These are phyloP conservation scores for Pterocles burchelli DNA, from an alignment of 2,113 vertebrate species.

Conservation along the genomic window DNA sequence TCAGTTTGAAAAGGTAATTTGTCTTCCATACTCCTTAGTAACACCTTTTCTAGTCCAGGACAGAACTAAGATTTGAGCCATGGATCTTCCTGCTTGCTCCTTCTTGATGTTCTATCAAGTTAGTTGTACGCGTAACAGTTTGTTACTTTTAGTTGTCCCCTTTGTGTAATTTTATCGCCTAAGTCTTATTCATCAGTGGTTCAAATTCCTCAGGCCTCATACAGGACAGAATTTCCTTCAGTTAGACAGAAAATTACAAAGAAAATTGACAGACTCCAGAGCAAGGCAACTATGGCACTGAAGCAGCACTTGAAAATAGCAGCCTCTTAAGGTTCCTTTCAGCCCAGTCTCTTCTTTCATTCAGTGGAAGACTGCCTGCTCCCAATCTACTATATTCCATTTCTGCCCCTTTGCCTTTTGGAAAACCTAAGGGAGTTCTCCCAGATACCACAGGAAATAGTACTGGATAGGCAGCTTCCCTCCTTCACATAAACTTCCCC, in stretches of 20 bases:
- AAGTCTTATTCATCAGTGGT: background rate
- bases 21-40: background rate
- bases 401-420: background rate
- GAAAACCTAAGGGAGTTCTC: background rate
- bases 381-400: background rate
- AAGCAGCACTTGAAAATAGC: background rate
- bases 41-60: background rate
- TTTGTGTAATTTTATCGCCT: background rate
- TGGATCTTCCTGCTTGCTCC: background rate
- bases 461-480: background rate
- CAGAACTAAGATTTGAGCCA: background rate
- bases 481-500: background rate
- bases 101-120: background rate
- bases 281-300: background rate
- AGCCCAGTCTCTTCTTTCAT: background rate
- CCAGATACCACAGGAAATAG: background rate
- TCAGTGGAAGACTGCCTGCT: background rate
- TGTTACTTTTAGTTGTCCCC: background rate
- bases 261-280: background rate
- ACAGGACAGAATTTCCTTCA: background rate
- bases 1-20: conserved; percentile 91
- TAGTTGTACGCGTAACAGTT: background rate
- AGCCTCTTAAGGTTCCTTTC: background rate
- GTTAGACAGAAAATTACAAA: background rate
- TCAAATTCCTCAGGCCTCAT: background rate